Evolutionary conservation across 2,888 invertebrate genomes (phyloP).

Genomic region (Leucoptera coffeella): DNA sequence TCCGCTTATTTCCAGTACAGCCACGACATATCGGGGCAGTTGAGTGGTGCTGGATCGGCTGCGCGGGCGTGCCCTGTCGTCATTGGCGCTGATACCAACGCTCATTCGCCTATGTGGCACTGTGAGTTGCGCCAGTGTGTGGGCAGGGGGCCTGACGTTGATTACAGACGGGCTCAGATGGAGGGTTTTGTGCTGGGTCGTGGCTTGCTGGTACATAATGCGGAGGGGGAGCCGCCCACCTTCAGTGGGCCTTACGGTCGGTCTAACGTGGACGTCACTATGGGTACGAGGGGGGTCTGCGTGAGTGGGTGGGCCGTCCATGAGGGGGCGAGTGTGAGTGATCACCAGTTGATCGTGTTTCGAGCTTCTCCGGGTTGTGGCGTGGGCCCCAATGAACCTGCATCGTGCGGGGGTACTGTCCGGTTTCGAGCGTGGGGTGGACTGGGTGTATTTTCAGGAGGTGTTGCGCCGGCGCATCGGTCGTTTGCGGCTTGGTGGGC

Average conservation of each 20-base stretch:
- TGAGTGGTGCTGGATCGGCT: conserved; percentile 5
- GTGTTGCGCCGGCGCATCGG: not conserved
- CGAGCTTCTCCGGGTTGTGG: not conserved
- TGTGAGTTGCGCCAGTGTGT: conserved; percentile 4
- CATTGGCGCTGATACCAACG: conserved; percentile 9
- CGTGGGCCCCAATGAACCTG: not conserved
- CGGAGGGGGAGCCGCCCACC: conserved; percentile 5
- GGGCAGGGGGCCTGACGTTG: conserved; percentile 6
- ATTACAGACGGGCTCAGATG: conserved; percentile 7
- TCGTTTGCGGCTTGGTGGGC: not conserved
- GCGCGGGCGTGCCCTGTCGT: conserved; percentile 5
- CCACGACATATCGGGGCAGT: conserved; percentile 3
- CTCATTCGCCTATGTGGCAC: conserved; percentile 11
- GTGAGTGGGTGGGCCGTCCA: conserved; percentile 7
- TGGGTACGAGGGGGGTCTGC: conserved; percentile 4
- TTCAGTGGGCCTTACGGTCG: conserved; percentile 5
- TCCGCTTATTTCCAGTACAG: conserved; percentile 8
- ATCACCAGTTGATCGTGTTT: conserved; percentile 8
- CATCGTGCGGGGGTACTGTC: not conserved
- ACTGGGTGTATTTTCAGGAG: not conserved
- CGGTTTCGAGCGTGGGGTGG: conserved; percentile 1
- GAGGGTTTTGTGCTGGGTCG: conserved; percentile 6
- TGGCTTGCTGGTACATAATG: conserved; percentile 6
- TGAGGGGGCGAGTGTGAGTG: conserved; percentile 6
- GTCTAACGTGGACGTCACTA: conserved; percentile 10